A percentile compares a stretch with the other conserved stretches of the same genome.
phyloP scores from a whole-genome alignment of 2,888 invertebrate genomes.

The Epiblema foenella region DNA sequence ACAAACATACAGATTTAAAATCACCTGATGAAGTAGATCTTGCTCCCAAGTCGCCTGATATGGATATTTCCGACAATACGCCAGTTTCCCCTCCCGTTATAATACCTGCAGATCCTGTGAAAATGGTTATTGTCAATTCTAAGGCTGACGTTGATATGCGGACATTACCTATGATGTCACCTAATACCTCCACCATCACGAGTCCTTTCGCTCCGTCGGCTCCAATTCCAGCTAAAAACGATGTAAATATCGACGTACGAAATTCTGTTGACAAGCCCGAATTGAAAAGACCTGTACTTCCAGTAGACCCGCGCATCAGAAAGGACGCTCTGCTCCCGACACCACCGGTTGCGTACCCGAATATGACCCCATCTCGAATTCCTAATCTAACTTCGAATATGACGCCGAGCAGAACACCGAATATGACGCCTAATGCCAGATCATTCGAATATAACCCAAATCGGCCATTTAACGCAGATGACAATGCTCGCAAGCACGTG shows the following conservation, averaged over 20 bases:
- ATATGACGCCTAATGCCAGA: slow-evolving; percentile 55
- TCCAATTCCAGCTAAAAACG: slow-evolving; percentile 37
- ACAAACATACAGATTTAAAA: slow-evolving; percentile 53
- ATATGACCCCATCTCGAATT: slow-evolving; percentile 37
- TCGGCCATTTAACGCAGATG: slow-evolving; percentile 61
- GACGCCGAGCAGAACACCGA: slow-evolving; percentile 48
- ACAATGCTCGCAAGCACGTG: slow-evolving; percentile 63
- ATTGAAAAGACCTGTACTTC: slow-evolving; percentile 42
- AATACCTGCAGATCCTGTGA: slow-evolving; percentile 74
- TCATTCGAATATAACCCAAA: slow-evolving; percentile 63
- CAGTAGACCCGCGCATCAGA: slow-evolving; percentile 65
- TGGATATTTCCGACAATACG: slow-evolving; percentile 57
- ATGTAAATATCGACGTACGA: slow-evolving; percentile 33
- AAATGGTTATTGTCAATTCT: slow-evolving; percentile 51
- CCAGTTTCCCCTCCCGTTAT: slow-evolving; percentile 65
- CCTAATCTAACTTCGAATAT: slow-evolving; percentile 50
- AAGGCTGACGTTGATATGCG: slow-evolving; percentile 75
- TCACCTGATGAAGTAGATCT: slow-evolving; percentile 60
- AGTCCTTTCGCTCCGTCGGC: slow-evolving; percentile 25
- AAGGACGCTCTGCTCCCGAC: slow-evolving; percentile 22
- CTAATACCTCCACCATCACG: slow-evolving; percentile 24
- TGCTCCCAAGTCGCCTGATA: slow-evolving; percentile 76
- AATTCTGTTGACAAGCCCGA: slow-evolving; percentile 50
- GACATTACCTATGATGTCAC: slow-evolving; percentile 54
- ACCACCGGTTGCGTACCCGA: slow-evolving; percentile 38